A percentile compares a stretch with the other conserved stretches of the same genome.
These are phyloP conservation scores for Dolomedes plantarius DNA, from an alignment of 2,888 invertebrate species.

Conservation along the genomic window DNA sequence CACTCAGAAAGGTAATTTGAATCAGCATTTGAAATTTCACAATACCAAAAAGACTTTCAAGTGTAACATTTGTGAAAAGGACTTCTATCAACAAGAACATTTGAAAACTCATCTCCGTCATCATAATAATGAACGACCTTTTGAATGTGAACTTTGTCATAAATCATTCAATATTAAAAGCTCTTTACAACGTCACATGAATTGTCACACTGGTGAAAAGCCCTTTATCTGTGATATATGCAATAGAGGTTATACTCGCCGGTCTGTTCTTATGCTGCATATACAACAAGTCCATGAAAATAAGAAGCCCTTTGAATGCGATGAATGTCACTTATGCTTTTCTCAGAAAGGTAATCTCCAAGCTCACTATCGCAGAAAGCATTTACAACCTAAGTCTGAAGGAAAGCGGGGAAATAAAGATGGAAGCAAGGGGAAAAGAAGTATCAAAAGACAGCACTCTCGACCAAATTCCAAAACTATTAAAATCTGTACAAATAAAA, in stretches of 20 bases:
- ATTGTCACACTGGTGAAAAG: constrained; percentile 62
- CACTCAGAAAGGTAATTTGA: constrained; percentile 49
- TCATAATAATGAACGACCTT: constrained; percentile 62
- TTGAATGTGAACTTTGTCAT: constrained; percentile 54
- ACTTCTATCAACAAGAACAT: constrained; percentile 51
- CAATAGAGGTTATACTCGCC: constrained; percentile 59
- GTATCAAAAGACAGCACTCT: constrained; percentile 21
- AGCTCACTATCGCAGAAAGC: constrained; percentile 59
- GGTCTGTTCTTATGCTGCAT: constrained; percentile 62
- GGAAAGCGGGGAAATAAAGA: constrained; percentile 23
- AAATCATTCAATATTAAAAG: constrained; percentile 65
- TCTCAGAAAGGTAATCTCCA: constrained; percentile 68
- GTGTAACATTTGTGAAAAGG: constrained; percentile 75
- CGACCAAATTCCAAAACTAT: constrained; percentile 18
- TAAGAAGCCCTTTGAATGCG: constrained; percentile 62
- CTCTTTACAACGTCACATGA: constrained; percentile 63
- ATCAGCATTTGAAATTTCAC: constrained; percentile 72
- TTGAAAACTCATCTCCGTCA: constrained; percentile 59
- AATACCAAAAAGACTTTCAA: constrained; percentile 65
- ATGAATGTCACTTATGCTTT: constrained; percentile 58
- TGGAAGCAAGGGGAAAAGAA: constrained; percentile 3
- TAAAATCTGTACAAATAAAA: constrained; percentile 31
- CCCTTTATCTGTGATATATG: constrained; percentile 67
- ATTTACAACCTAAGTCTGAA: constrained; percentile 44
- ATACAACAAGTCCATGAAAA: constrained; percentile 68